These are phyloP conservation scores for Sander vitreus DNA, from an alignment of 2,113 vertebrate genomes.

Conservation along the genomic window DNA sequence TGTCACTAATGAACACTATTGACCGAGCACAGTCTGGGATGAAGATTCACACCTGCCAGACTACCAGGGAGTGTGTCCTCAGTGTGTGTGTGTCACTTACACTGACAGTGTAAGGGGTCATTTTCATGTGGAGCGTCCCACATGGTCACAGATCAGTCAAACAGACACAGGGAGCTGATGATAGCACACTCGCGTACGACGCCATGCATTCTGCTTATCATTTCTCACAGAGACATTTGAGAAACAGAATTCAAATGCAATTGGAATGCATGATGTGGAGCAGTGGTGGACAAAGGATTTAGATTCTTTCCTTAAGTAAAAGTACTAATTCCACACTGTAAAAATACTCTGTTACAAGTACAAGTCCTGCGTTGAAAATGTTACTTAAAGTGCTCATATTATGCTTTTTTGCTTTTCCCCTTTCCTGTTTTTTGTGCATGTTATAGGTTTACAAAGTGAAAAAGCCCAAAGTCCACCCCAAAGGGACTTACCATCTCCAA, in stretches of 20 bases:
- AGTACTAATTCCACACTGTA: too few species aligned
- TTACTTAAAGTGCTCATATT: too few species aligned
- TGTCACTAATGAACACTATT: slow-evolving; percentile 58
- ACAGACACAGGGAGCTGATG: slow-evolving; percentile 29
- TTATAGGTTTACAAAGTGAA: too few species aligned
- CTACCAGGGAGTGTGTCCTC: slow-evolving; percentile 33
- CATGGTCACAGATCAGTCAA: slow-evolving; percentile 42
- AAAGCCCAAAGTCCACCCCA: too few species aligned
- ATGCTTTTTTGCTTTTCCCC: too few species aligned
- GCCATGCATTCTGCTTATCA: slow-evolving; percentile 3
- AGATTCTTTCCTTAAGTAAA: too few species aligned
- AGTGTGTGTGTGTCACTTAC: slow-evolving; percentile 17
- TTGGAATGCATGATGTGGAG: neutral
- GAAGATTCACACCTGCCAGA: slow-evolving; percentile 61
- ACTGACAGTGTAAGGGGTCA: slow-evolving; percentile 30
- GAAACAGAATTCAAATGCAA: neutral
- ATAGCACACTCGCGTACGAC: slow-evolving; percentile 1
- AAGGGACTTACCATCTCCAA: too few species aligned
- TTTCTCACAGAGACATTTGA: neutral
- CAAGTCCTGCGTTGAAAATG: too few species aligned
- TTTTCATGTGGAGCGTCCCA: slow-evolving; percentile 47
- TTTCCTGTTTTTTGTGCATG: too few species aligned
- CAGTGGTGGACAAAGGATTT: too few species aligned
- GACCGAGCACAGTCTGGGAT: slow-evolving; percentile 54
- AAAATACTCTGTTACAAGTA: too few species aligned